Base-by-base conservation (phyloP, 2,113 vertebrate genomes). In the Laterallus jamaicensis region DNA sequence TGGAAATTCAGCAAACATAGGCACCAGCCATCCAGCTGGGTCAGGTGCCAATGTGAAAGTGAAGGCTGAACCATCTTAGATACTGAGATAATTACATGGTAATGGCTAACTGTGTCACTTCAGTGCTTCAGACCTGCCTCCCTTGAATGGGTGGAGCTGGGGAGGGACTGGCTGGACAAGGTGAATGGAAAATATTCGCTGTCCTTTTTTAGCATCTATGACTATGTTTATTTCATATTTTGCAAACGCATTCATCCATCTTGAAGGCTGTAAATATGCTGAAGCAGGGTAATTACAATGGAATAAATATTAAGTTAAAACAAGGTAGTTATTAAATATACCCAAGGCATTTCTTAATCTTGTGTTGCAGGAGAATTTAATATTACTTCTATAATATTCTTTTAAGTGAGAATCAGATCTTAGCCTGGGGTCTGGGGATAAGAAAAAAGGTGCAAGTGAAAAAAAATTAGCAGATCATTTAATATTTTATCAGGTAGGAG, bases 251-350 rank as follows among this genome's bases (percentile, higher is more conserved):
- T 73, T 79, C 14, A 29, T 74, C 17, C 22, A 55, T 91, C 64
- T 76, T 77, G 52, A 78, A 86, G 44, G 60, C 2, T 35, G 15
- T 73, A 66, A 67, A 70, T 77, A 24, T 80, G 28, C 49, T 77
- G 64, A 84, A 86, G 37, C 37, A 84, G 44, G 20, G 8, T 80
- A 64, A 55, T 92, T 68, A 64, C 39, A 44, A 67, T 78, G 63
- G 62, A 88, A 88, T 95, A 96, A 95, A 88, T 92, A 82, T 40
- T 56, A 28, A 28, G 52, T 66, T 92, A 63, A 90, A 96, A 71
- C 19, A 32, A 73, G 32, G 31, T 80, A 39, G 13, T 85, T 94
- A 83, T 83, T 86, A 89, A 92, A 94, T 92, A 52, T 44, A 74
- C 68, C 13, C 17, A 29, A 91, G 79, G 70, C 68, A 42, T 82